Conservation (phyloP, 1,140 invertebrate genomes). For the Brachionus calyciflorus region DNA sequence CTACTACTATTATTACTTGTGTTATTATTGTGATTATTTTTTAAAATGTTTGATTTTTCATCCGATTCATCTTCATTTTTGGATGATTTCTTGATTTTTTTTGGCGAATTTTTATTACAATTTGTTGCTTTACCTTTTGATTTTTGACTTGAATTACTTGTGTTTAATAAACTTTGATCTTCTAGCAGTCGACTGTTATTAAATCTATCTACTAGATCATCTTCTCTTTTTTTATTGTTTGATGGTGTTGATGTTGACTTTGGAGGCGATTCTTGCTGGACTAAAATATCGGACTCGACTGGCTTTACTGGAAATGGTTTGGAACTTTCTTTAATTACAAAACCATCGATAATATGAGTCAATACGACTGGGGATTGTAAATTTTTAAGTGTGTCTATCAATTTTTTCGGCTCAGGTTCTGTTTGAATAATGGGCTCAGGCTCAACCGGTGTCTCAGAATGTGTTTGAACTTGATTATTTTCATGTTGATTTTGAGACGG, state of each 20-base stretch:
- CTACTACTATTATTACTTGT: too few relatives aligned
- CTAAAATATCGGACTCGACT: background rate
- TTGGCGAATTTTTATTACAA: background rate
- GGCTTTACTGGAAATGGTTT: conserved; percentile 45
- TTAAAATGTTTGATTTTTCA: too few relatives aligned
- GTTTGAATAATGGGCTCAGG: too few relatives aligned
- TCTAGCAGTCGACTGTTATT: conserved; percentile 11
- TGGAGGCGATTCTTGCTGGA: background rate
- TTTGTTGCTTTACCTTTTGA: background rate
- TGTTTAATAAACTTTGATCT: conserved; percentile 1
- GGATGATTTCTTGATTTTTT: background rate
- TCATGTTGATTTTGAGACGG: too few relatives aligned
- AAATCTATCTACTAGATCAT: background rate
- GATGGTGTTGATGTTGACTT: conserved; percentile 7
- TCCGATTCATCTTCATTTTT: background rate
- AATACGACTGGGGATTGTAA: conserved; percentile 1
- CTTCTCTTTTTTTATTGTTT: background rate
- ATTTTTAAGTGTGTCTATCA: conserved; percentile 6
- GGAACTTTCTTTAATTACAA: conserved; percentile 42
- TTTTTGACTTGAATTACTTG: background rate
- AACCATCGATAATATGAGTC: conserved; percentile 45
- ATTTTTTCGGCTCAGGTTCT: background rate
- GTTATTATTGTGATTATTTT: too few relatives aligned
- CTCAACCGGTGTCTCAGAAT: too few relatives aligned
- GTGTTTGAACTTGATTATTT: too few relatives aligned